Evolutionary conservation across 2,888 invertebrate species (phyloP).

Genomic region (Pycnomerus fuliginosus): DNA sequence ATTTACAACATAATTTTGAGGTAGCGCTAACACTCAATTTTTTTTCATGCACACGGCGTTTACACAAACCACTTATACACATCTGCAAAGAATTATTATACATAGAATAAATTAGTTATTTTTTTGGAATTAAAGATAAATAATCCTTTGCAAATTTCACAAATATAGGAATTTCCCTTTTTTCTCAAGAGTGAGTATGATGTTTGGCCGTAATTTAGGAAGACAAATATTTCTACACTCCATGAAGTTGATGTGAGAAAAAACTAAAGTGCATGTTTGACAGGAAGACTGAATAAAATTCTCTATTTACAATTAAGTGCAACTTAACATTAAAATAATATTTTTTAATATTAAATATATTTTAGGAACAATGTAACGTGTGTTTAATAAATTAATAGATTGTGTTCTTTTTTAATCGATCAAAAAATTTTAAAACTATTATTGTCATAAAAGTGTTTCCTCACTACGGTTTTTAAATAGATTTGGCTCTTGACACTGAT

Average conservation of each 20-base stretch:
- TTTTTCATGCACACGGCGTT: slow-evolving; percentile 30
- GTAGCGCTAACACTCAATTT: slow-evolving; percentile 48
- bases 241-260: slow-evolving; percentile 2
- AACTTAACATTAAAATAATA: slow-evolving; percentile 10
- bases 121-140: slow-evolving; percentile 20
- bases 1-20: slow-evolving; percentile 47
- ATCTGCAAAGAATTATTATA: slow-evolving; percentile 19
- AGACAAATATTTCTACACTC: slow-evolving; percentile 10
- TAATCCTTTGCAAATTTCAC: slow-evolving; percentile 26
- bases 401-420: too few species aligned
- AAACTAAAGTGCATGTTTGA: too few species aligned
- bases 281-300: slow-evolving; percentile 20
- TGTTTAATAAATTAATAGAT: too few species aligned
- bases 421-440: too few species aligned
- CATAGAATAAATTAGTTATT: slow-evolving; percentile 16
- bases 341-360: slow-evolving; percentile 15
- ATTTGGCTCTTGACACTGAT: slow-evolving; percentile 16
- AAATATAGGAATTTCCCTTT: slow-evolving; percentile 12
- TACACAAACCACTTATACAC: slow-evolving; percentile 22
- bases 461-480: slow-evolving; percentile 4
- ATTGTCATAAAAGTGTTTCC: too few species aligned
- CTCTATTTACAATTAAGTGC: slow-evolving; percentile 16
- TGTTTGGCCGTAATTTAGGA: slow-evolving; percentile 11
- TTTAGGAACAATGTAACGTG: slow-evolving; percentile 24
- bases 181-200: slow-evolving; percentile 5